Percentiles rank a stretch among this genome's conserved stretches.
Conservation (phyloP, 2,797 vertebrate genomes). For the Agapornis canus region DNA sequence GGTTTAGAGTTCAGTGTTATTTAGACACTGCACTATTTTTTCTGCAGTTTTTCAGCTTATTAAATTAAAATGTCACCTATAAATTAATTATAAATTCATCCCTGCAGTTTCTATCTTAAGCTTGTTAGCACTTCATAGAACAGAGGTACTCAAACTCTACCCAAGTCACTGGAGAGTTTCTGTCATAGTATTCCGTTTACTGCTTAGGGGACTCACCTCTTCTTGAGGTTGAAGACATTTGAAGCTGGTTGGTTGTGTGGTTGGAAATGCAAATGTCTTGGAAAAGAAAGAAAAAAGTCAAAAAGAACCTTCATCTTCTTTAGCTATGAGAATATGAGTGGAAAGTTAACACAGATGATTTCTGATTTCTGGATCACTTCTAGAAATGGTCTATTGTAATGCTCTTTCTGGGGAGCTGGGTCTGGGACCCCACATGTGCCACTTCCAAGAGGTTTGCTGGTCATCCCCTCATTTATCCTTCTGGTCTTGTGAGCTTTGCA, state of each 20-base stretch:
- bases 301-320: background rate
- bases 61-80: background rate
- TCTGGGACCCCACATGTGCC: background rate
- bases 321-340: background rate
- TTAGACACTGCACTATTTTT: background rate
- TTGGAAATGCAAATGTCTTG: background rate
- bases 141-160: background rate
- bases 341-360: background rate
- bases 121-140: background rate
- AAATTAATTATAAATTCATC: background rate
- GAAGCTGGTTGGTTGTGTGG: background rate
- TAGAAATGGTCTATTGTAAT: background rate
- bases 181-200: background rate
- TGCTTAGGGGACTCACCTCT: background rate
- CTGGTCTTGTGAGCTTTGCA: background rate
- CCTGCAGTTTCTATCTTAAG: background rate
- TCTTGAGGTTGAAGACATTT: background rate
- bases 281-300: background rate
- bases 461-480: background rate
- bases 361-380: background rate
- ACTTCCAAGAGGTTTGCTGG: background rate
- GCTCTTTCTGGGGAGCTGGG: background rate
- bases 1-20: background rate
- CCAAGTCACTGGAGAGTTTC: background rate
- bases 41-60: background rate